Percentiles rank a stretch among this genome's conserved stretches.
Conservation (phyloP, 2,888 invertebrate genomes). For the Ormyrus thymus region DNA sequence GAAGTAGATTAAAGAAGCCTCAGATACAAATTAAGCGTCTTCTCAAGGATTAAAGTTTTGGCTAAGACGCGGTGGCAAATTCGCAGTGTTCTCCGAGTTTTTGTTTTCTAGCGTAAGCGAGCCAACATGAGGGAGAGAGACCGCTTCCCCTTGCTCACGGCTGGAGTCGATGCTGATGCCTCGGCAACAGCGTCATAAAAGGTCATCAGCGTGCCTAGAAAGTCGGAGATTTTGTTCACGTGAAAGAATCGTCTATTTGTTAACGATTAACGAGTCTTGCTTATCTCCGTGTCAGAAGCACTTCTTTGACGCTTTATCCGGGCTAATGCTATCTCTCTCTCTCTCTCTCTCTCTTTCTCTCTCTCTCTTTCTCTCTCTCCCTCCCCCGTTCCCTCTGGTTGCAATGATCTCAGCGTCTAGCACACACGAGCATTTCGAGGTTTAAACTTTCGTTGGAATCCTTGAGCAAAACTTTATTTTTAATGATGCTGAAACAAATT, state of each 20-base stretch:
- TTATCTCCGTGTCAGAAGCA: slow-evolving; percentile 4
- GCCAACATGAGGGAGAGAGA: background rate
- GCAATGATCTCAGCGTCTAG: too few relatives aligned
- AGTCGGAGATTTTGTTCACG: slow-evolving; percentile 10
- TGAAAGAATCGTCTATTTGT: slow-evolving; percentile 31
- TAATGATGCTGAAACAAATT: background rate
- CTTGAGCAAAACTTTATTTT: slow-evolving; percentile 18
- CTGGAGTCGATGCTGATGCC: slow-evolving; percentile 1
- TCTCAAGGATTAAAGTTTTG: too few relatives aligned
- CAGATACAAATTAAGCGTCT: too few relatives aligned
- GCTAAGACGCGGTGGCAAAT: too few relatives aligned
- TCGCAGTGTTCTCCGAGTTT: too few relatives aligned
- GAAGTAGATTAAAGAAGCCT: too few relatives aligned
- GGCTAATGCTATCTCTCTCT: background rate
- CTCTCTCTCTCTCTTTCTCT: too few relatives aligned
- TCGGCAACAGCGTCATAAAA: slow-evolving; percentile 49
- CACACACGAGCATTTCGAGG: background rate
- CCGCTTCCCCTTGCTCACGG: slow-evolving; percentile 10
- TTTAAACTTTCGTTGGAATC: slow-evolving; percentile 3
- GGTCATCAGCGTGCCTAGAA: slow-evolving; percentile 40
- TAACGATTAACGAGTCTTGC: slow-evolving; percentile 4
- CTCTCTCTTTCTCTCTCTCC: too few relatives aligned
- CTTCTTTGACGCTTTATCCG: slow-evolving; percentile 2
- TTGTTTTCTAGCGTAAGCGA: slow-evolving; percentile 13
- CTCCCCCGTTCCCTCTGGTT: too few relatives aligned